Evolutionary conservation across 2,888 invertebrate species (phyloP), one percentile per base, ranked within the genome.

Genomic region (Clivina fossor): DNA sequence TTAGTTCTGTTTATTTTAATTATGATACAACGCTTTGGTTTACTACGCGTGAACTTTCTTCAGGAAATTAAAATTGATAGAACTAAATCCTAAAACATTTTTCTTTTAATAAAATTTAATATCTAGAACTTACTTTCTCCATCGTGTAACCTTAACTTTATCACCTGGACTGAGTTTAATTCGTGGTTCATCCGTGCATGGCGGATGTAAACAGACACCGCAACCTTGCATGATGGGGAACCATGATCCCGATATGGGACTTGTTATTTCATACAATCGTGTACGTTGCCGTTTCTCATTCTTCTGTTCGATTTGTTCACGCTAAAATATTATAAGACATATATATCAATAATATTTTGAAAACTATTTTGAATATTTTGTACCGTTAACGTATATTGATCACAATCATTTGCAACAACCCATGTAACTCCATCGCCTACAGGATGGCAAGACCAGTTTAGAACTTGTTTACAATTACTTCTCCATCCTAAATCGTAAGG

Each of bases 261-360:
- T 76, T 18, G 81, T 73, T 9, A 88, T 84, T 58, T 78, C 76
- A 72, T 86, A 94, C 57, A 84, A 76, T 55, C 84, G 82, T 2
- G 89, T 85, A 37, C 91, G 81, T 46, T 80, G 79, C 4, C 85
- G 80, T 77, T 97, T 97, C 69, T 92, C 89, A 38, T 76, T 72
- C 74, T 97, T 97, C 74, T 97, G 97, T 3, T 84, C 81, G 40
- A 90, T 76, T 73, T 97, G 97, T 70, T 97, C 97, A 7, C 80
- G 74, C 93, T 93, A 16, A 24, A 24, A 24, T 7, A 24, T 24
- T 24, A 8, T 9, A 7, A 24, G 26, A 24, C 4, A 16, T 40
- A 40, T 15, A 40, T 7, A 26, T 22, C 22, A 8, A 37, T 24
- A 4, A 46, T 3, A 54, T 22, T 28, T 20, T 5, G n/a, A 40